phyloP scores from a whole-genome alignment of 2,113 vertebrate species.

The Drymodes brunneopygia region DNA sequence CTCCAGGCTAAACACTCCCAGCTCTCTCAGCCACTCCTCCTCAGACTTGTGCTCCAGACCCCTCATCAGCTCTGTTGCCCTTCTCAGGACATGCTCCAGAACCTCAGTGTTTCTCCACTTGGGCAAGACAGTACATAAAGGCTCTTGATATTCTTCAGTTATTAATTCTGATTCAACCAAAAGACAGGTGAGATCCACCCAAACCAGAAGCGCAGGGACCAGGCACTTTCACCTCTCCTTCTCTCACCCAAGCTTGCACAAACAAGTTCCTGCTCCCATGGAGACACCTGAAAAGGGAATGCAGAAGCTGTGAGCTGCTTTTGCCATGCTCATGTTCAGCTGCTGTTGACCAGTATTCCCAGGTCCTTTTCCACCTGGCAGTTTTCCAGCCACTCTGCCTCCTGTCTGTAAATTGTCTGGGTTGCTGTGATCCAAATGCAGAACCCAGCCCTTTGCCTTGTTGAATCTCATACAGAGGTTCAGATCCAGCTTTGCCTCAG shows the following conservation, averaged over 20 bases:
- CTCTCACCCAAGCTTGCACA: background rate
- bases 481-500: background rate
- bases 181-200: background rate
- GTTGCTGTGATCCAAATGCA: background rate
- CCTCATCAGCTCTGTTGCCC: background rate
- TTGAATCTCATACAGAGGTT: background rate
- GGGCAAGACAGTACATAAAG: background rate
- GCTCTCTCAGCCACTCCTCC: background rate
- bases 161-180: background rate
- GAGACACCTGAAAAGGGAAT: background rate
- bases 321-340: background rate
- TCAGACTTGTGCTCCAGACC: background rate
- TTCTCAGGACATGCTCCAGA: background rate
- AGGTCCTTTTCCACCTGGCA: accelerated
- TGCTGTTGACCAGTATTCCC: background rate
- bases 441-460: background rate
- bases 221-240: background rate
- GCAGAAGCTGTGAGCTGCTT: background rate
- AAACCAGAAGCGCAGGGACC: background rate
- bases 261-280: background rate
- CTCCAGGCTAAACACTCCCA: background rate
- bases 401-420: background rate
- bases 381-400: background rate
- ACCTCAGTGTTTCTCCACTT: background rate
- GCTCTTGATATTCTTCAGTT: background rate